Base-by-base conservation (phyloP, 2,888 invertebrate species). In the Biston stratarius region DNA sequence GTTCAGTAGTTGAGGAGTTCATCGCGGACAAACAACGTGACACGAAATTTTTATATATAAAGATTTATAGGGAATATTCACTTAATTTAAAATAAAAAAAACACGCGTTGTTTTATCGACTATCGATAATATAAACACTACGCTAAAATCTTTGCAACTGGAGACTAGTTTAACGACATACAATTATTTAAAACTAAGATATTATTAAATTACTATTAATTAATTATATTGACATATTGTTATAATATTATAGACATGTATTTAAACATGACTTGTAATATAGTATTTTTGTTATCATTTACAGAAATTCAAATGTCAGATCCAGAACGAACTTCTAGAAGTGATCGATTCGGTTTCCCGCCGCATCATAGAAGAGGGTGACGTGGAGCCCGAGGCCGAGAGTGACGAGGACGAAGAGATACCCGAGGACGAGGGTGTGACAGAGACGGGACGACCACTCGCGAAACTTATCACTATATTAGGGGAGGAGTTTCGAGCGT, bases 311-410 rank as follows among this genome's bases (percentile, higher is more conserved):
- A 97, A 97, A 88, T 95, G 96, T 47, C 96, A 97, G 86, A 97
- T 98, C 89, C 97, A 98, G 86, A 95, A 96, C 14, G 97, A 98
- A 80, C 87, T 98, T 0, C 90, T 97, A 14, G 95, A 96, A 74
- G 97, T 98, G 51, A 96, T 98, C 60, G 96, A 96, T 36, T 92
- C 96, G 38, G 97, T 97, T 0, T 97, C 98, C 0, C 96, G 97
- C 69, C 96, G 97, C 72, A 95, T 98, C 61, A 94, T 96, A 49
- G 95, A 96, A 67, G 95, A 95, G 60, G 91, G 94, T 0, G 94
- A 90, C 80, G 76, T 88, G 72, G 85, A 89, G 74, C 78, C 79
- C 58, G 88, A 89, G 34, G 80, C 72, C 0, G 90, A 87, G 72
- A 78, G 81, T 38, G 91, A 88, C 49, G 83, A 84, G 72, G 87